A percentile compares a stretch with the other conserved stretches of the same genome.
phyloP scores from a whole-genome alignment of 2,113 vertebrate genomes.

The pig (Sus scrofa) region DNA sequence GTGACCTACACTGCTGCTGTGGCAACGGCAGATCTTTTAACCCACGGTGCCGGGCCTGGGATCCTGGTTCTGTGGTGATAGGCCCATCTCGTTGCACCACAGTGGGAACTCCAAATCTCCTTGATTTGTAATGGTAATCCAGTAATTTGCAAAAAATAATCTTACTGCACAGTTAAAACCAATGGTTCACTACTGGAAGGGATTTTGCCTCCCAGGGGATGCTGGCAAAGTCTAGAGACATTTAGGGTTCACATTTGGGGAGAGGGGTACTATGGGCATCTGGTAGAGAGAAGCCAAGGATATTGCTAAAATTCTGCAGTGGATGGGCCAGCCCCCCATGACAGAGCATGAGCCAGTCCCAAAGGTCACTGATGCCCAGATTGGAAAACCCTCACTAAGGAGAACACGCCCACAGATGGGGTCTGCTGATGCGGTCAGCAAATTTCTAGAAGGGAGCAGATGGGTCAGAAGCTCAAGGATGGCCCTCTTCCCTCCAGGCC shows the following conservation, averaged over 20 bases:
- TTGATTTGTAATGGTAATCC: slow-evolving; percentile 30
- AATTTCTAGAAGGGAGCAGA: background rate
- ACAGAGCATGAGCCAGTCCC: background rate
- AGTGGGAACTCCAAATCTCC: no score
- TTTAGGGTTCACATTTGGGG: background rate
- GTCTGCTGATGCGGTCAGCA: background rate
- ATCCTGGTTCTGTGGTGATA: no score
- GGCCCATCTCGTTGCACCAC: no score
- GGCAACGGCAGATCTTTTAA: no score
- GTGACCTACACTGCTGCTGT: no score
- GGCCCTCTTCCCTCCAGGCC: background rate
- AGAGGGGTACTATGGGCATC: background rate
- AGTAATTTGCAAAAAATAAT: slow-evolving; percentile 29
- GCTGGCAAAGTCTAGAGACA: background rate
- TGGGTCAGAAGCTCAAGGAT: background rate
- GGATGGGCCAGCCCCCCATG: rapidly evolving
- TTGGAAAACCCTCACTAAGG: background rate
- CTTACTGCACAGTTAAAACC: background rate
- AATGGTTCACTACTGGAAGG: background rate
- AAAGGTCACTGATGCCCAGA: rapidly evolving
- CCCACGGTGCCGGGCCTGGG: no score
- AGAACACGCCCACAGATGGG: background rate
- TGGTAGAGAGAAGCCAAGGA: background rate
- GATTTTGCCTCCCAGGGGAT: background rate
- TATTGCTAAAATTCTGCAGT: no score